phyloP scores from a whole-genome alignment of 2,113 vertebrate species.

The Coracopsis vasa region DNA sequence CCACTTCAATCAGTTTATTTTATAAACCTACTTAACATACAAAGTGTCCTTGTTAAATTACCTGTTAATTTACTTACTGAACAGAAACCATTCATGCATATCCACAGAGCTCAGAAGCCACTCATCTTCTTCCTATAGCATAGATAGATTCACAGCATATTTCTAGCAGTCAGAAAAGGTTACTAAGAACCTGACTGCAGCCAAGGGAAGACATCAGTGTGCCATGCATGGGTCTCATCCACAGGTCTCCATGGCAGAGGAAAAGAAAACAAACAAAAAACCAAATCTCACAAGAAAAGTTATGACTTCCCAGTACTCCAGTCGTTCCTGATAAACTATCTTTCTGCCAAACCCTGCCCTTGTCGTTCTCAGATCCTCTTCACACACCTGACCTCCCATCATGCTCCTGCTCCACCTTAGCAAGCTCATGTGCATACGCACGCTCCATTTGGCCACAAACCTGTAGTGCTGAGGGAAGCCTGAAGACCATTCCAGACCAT shows the following conservation, averaged over 20 bases:
- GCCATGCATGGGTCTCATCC: background rate
- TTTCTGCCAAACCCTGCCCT: background rate
- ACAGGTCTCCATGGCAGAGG: background rate
- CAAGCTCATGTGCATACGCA: fast-evolving
- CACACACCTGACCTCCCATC: background rate
- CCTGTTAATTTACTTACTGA: background rate
- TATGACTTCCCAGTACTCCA: background rate
- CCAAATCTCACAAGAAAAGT: background rate
- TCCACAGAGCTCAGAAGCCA: background rate
- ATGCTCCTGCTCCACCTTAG: background rate
- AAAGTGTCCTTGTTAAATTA: background rate
- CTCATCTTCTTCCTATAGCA: background rate
- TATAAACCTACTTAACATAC: background rate
- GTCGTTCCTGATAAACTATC: background rate
- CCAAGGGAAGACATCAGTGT: background rate
- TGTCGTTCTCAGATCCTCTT: background rate
- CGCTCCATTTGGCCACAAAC: fast-evolving
- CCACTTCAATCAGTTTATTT: background rate
- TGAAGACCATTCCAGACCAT: background rate
- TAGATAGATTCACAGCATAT: background rate
- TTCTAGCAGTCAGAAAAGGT: background rate
- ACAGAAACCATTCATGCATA: background rate
- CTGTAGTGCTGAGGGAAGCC: fast-evolving
- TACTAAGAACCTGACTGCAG: background rate
- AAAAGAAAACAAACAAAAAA: background rate